Percentiles rank a stretch among this genome's conserved stretches.
These are phyloP conservation scores for Varanus salvator DNA, from an alignment of 2,113 vertebrate genomes.

Conservation along the genomic window DNA sequence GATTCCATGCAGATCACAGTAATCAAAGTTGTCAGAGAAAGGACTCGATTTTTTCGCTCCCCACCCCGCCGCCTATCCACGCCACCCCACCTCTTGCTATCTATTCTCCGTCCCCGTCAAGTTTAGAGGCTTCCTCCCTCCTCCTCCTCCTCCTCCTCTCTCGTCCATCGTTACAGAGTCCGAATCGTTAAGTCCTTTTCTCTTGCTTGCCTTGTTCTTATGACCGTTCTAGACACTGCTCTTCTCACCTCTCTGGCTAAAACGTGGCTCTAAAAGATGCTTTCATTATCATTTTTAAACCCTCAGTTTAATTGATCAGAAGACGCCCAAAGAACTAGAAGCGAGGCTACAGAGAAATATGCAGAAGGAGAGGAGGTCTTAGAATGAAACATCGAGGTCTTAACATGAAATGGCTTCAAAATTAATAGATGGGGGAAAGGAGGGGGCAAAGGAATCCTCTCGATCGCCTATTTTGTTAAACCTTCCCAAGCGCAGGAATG, in stretches of 20 bases:
- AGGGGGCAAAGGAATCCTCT: constrained; percentile 49
- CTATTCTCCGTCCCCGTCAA: constrained; percentile 48
- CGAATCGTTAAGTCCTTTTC: neutral
- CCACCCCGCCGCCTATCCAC: neutral
- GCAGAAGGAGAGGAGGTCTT: neutral
- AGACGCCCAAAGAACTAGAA: neutral
- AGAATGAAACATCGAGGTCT: neutral
- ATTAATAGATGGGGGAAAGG: constrained; percentile 28
- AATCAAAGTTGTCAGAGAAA: constrained; percentile 46
- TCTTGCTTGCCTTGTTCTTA: neutral
- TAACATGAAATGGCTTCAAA: constrained; percentile 38
- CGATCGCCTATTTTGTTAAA: constrained; percentile 47
- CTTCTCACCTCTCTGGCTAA: neutral
- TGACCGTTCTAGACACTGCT: neutral
- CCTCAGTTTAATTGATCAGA: constrained; percentile 50
- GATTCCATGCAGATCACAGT: constrained; percentile 45
- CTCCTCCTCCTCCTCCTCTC: neutral
- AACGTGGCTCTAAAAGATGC: constrained; percentile 18
- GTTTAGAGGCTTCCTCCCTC: constrained; percentile 30
- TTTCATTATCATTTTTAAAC: neutral
- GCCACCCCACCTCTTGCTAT: constrained; percentile 22
- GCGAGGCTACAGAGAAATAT: neutral
- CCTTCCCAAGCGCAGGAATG: constrained; percentile 54
- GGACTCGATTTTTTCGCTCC: neutral
- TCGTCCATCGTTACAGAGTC: neutral